phyloP scores from a whole-genome alignment of 2,113 vertebrate species.

The Chaetodon auriga region DNA sequence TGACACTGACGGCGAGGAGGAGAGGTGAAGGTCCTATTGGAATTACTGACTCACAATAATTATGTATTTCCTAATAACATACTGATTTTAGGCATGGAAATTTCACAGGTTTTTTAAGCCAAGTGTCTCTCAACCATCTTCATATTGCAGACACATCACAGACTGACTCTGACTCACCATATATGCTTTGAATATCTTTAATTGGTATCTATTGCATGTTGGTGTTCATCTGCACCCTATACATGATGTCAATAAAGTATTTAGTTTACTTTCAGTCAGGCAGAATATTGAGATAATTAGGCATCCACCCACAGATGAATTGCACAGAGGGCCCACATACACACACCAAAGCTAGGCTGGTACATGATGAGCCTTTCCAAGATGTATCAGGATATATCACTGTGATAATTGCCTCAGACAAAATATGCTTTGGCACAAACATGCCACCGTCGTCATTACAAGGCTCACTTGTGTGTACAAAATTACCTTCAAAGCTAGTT shows the following conservation, averaged over 20 bases:
- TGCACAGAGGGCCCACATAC: conserved; percentile 11
- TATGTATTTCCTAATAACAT: conserved; percentile 21
- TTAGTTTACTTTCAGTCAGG: conserved; percentile 41
- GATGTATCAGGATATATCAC: conserved; percentile 16
- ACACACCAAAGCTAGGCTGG: conserved; percentile 10
- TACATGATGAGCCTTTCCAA: conserved; percentile 2
- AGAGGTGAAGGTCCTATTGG: no score
- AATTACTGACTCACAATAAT: not conserved
- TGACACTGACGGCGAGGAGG: no score
- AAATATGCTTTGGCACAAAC: conserved; percentile 13
- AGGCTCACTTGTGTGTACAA: not conserved
- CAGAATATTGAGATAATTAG: conserved; percentile 59
- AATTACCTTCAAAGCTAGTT: conserved; percentile 25
- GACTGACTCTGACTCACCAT: conserved; percentile 35
- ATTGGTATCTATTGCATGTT: conserved; percentile 43
- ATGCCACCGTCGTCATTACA: not conserved
- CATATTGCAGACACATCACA: conserved; percentile 5
- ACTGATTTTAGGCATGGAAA: conserved; percentile 25
- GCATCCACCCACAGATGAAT: conserved; percentile 48
- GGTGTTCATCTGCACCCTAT: conserved; percentile 36
- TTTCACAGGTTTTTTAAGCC: conserved; percentile 4
- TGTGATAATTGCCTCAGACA: conserved; percentile 18
- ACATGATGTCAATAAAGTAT: conserved; percentile 37
- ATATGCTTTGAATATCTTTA: conserved; percentile 47
- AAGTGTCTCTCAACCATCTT: conserved; percentile 29